Evolutionary conservation across 2,888 invertebrate species (phyloP), one percentile per base, ranked within the genome.

Genomic region (Troides oblongomaculatus): DNA sequence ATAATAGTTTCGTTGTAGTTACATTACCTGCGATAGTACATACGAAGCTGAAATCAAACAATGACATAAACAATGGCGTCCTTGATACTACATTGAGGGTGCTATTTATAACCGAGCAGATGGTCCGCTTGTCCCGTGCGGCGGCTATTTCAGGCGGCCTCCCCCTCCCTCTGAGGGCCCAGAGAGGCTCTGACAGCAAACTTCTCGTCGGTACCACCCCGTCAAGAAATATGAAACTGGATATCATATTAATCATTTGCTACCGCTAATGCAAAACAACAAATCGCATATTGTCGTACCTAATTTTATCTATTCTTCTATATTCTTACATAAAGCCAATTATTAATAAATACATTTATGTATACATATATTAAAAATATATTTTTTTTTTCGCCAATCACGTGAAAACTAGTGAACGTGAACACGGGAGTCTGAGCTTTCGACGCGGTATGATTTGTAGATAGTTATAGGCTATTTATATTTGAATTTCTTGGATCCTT

Each of bases 11-110:
- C 5, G n/a, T n/a, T n/a, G 14, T 53, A 43, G 50, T 18, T 4
- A 2, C n/a, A 57, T 58, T 23, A 25, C 23, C 23, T 58, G 57
- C 23, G 23, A 23, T 12, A 58, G 12, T 23, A 58, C 6, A 58
- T n/a, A 25, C 57, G 23, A 58, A 8, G 25, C n/a, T n/a, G 43
- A 56, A 39, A 46, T 56, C 57, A 36, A 74, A 71, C 70, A 71
- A 73, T 76, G 76, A 75, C 75, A 84, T 86, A 88, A 89, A 87
- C 86, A 88, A 73, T 73, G 75, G 78, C 88, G 92, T 87, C 92
- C 92, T 92, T 92, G 92, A 86, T 92, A 92, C 92, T 92, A 92
- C 91, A 86, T 87, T 86, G 88, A 85, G 89, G 90, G 88, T 76
- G 83, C 89, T 92, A 92, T 90, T 86, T 87, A 84, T 89, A 89